Base-by-base conservation (phyloP, 1,140 invertebrate genomes). In the Latrodectus geometricus region DNA sequence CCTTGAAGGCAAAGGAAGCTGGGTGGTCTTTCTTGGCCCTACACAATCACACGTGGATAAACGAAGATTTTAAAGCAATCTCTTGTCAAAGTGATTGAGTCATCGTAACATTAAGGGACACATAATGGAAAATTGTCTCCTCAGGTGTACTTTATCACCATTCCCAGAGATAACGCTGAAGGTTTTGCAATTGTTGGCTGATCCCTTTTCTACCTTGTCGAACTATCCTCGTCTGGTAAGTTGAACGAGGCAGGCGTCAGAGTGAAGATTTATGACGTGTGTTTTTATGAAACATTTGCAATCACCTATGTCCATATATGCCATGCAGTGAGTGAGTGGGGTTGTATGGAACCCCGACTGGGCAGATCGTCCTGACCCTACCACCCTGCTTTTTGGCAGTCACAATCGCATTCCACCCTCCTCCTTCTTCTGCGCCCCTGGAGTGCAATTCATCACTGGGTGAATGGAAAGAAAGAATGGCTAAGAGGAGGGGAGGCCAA, bases 211-310 rank as follows among this genome's bases (percentile, higher is more conserved):
- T 9, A 14, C 14, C 23, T 78, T 61, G 54, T 23, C 48, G 14
- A 66, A 17, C 76, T 52, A 80, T 54, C 74, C 82, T 56, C 72
- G 66, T 74, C 80, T 82, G 80, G 69, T 70, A 35, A 73, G 80
- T 52, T 80, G 78, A 80, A 73, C 69, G 70, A 82, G 68, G 61
- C 82, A 84, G 73, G 82, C 82, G 82, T 84, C 82, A 76, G 56
- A 11, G 15, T n/a, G 12, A 76, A 84, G 82, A 84, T 84, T 84
- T 84, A 84, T 61, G 82, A 76, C 73, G 82, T 84, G 82, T 84
- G 82, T 84, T 84, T 84, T 84, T 84, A 84, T 84, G 82, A 84
- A 84, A 56, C 82, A 84, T 84, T 84, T 84, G 82, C 82, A 84
- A 84, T 84, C 82, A 84, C 82, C 73, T 76, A 48, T 76, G 61